These are phyloP conservation scores for Eupleurogrammus muticus DNA, from an alignment of 2,797 vertebrate genomes.

Conservation along the genomic window DNA sequence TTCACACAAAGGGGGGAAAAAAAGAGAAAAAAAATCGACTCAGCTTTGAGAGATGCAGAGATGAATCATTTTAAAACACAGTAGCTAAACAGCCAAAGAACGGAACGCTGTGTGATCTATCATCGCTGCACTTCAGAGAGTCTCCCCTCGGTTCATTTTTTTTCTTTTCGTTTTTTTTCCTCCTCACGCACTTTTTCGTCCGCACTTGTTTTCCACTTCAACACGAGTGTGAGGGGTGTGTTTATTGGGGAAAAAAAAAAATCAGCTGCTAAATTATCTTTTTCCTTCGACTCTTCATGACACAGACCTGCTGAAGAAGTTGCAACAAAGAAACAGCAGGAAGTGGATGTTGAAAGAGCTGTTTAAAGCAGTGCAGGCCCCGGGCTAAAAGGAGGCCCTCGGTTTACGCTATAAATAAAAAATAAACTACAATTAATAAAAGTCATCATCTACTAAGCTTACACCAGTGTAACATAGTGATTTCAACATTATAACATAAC, in stretches of 20 bases:
- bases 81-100: conserved; percentile 34
- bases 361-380: too few relatives aligned
- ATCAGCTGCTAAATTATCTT: neutral
- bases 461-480: too few relatives aligned
- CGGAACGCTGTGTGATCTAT: conserved; percentile 38
- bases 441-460: too few relatives aligned
- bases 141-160: neutral
- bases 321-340: neutral
- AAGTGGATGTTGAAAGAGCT: neutral
- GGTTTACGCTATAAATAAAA: too few relatives aligned
- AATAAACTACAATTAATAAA: too few relatives aligned
- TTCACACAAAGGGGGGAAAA: conserved; percentile 39
- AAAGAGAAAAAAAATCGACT: conserved; percentile 37
- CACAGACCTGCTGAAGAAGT: neutral
- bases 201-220: conserved; percentile 10
- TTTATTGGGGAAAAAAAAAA: neutral
- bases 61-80: conserved; percentile 54
- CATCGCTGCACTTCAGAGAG: conserved; percentile 16
- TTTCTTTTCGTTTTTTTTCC: neutral
- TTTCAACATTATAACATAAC: too few relatives aligned
- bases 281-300: neutral
- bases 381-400: too few relatives aligned
- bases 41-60: conserved; percentile 27
- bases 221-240: neutral
- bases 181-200: conserved; percentile 11